These are phyloP conservation scores for Plebejus anna DNA, from an alignment of 2,888 invertebrate species.

Conservation along the genomic window DNA sequence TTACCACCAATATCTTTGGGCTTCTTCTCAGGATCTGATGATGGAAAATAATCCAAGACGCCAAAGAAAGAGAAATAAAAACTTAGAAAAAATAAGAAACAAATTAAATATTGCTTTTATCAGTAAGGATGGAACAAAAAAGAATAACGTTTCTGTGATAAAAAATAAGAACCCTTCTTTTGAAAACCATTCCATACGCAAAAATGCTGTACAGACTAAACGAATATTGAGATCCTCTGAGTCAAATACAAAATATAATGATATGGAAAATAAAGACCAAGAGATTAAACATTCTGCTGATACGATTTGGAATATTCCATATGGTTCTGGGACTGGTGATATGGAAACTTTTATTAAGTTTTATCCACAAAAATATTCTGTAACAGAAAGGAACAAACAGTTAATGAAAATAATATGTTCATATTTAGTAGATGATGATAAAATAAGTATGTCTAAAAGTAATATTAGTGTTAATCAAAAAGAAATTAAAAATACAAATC, in stretches of 20 bases:
- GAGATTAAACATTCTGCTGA: not conserved
- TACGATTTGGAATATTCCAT: not conserved
- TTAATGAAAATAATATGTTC: constrained; percentile 22
- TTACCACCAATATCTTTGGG: too few relatives aligned
- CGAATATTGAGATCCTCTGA: constrained; percentile 18
- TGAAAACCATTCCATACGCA: not conserved
- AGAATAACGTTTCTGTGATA: not conserved
- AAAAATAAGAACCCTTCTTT: not conserved
- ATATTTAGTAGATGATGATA: constrained; percentile 3
- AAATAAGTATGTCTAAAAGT: not conserved
- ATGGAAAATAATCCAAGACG: not conserved
- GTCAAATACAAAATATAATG: not conserved
- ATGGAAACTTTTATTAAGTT: not conserved
- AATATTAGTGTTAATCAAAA: not conserved
- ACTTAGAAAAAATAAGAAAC: constrained; percentile 3
- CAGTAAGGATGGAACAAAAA: not conserved
- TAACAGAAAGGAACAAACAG: not conserved
- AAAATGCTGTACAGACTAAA: constrained; percentile 25
- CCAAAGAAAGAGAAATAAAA: constrained; percentile 5
- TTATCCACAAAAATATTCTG: constrained; percentile 7
- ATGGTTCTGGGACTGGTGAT: not conserved
- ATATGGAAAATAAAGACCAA: not conserved
- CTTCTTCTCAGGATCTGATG: too few relatives aligned
- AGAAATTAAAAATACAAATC: not conserved
- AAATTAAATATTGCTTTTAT: not conserved